Conservation (phyloP, 2,113 vertebrate species). For the Rhinogobius similis region DNA sequence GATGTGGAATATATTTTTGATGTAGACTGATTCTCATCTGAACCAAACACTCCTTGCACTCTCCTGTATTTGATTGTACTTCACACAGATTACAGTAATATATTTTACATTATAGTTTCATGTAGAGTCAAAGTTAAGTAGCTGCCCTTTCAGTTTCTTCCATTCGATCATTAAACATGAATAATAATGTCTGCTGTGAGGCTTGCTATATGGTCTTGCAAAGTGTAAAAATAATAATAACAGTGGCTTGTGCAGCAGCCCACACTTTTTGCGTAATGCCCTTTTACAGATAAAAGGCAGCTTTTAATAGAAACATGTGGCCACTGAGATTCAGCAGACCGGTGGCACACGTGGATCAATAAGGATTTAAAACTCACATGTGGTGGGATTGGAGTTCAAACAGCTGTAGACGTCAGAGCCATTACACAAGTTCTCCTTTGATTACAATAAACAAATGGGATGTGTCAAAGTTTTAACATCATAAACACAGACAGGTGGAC, state of each 20-base stretch:
- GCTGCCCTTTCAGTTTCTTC: slow-evolving; percentile 20
- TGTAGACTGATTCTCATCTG: not conserved
- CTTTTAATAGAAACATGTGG: slow-evolving; percentile 50
- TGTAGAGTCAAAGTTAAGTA: not conserved
- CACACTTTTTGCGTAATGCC: slow-evolving; percentile 17
- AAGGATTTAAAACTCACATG: slow-evolving; percentile 22
- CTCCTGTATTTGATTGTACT: not conserved
- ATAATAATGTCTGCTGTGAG: not conserved
- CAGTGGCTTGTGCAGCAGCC: not conserved
- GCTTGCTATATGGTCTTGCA: not conserved
- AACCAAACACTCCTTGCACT: too few species aligned
- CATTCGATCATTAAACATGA: slow-evolving; percentile 23
- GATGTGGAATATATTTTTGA: not conserved
- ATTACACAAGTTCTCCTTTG: not conserved
- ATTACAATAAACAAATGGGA: not conserved
- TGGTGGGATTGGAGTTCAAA: slow-evolving; percentile 1
- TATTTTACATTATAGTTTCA: not conserved
- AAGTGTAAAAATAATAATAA: slow-evolving; percentile 1
- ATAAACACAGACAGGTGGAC: not conserved
- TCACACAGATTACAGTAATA: not conserved
- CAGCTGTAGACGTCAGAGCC: not conserved
- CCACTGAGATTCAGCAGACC: slow-evolving; percentile 12
- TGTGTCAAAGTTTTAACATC: not conserved
- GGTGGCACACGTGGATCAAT: slow-evolving; percentile 38
- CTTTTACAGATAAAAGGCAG: slow-evolving; percentile 53